Conservation (phyloP, 2,797 vertebrate species). For the Euphonia xanthogaster region DNA sequence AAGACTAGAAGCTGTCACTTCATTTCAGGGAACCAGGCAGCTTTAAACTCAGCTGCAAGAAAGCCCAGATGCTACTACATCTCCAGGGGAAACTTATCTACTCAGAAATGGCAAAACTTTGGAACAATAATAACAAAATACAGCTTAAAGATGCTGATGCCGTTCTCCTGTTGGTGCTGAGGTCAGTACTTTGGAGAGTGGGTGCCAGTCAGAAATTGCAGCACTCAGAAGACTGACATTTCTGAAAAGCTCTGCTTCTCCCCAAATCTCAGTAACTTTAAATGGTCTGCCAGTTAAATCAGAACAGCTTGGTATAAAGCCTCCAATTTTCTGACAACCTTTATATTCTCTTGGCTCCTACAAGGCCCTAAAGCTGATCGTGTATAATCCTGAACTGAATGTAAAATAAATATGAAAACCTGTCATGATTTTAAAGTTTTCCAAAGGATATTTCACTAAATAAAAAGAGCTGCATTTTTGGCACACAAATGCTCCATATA, state of each 20-base stretch:
- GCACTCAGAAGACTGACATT: constrained; percentile 23
- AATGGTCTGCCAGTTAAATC: constrained; percentile 68
- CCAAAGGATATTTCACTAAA: constrained; percentile 60
- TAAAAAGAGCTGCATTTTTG: constrained; percentile 45
- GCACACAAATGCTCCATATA: neutral
- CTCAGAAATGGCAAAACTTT: constrained; percentile 55
- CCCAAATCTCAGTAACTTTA: constrained; percentile 41
- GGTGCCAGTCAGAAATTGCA: constrained; percentile 45
- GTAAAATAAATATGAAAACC: constrained; percentile 66
- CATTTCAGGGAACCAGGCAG: constrained; percentile 63
- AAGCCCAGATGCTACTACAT: constrained; percentile 67
- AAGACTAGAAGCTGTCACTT: constrained; percentile 69
- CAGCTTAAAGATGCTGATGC: constrained; percentile 7
- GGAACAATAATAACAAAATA: constrained; percentile 50
- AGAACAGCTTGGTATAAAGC: constrained; percentile 61
- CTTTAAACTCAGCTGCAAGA: constrained; percentile 70
- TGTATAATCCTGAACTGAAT: constrained; percentile 60
- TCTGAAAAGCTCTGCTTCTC: constrained; percentile 56
- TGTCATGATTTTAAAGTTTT: constrained; percentile 60
- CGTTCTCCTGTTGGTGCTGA: neutral
- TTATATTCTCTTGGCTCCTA: constrained; percentile 67
- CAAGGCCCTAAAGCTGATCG: constrained; percentile 60
- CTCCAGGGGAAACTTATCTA: constrained; percentile 60
- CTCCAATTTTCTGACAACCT: constrained; percentile 70
- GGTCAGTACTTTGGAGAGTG: constrained; percentile 48